phyloP scores from a whole-genome alignment of 2,888 invertebrate genomes.

The Kuschelorhynchus macadamiae region DNA sequence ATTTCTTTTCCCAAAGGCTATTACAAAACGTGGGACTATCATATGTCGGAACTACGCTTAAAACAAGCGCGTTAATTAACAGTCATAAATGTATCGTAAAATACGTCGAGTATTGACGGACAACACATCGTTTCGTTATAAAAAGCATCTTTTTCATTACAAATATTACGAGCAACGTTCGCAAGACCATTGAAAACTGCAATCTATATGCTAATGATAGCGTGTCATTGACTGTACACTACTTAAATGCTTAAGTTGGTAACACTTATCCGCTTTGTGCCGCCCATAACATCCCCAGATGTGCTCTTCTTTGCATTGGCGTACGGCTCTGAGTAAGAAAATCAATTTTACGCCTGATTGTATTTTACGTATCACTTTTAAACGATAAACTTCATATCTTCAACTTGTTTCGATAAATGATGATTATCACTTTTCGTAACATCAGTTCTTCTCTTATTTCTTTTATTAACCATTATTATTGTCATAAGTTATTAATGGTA shows the following conservation, averaged over 20 bases:
- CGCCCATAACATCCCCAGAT: constrained; percentile 48
- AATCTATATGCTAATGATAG: constrained; percentile 69
- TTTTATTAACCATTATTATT: too few species aligned
- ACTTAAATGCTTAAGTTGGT: constrained; percentile 66
- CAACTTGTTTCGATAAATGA: too few species aligned
- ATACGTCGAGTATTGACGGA: constrained; percentile 62
- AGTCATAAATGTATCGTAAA: constrained; percentile 66
- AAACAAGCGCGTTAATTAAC: constrained; percentile 64
- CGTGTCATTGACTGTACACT: constrained; percentile 59
- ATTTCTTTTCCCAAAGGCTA: constrained; percentile 42
- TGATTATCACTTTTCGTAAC: too few species aligned
- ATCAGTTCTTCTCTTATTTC: too few species aligned
- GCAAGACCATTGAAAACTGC: constrained; percentile 61
- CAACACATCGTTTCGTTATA: constrained; percentile 58
- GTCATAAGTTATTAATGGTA: too few species aligned
- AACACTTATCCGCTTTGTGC: constrained; percentile 62
- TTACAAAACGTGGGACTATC: constrained; percentile 29
- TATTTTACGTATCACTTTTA: too few species aligned
- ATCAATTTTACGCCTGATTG: too few species aligned
- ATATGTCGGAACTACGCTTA: constrained; percentile 52
- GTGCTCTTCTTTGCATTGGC: constrained; percentile 27
- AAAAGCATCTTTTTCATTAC: constrained; percentile 61
- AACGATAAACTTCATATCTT: too few species aligned
- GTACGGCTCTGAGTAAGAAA: too few species aligned
- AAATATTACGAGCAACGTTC: constrained; percentile 62